phyloP scores from a whole-genome alignment of 2,888 invertebrate genomes.

The Phymatocera aterrima region DNA sequence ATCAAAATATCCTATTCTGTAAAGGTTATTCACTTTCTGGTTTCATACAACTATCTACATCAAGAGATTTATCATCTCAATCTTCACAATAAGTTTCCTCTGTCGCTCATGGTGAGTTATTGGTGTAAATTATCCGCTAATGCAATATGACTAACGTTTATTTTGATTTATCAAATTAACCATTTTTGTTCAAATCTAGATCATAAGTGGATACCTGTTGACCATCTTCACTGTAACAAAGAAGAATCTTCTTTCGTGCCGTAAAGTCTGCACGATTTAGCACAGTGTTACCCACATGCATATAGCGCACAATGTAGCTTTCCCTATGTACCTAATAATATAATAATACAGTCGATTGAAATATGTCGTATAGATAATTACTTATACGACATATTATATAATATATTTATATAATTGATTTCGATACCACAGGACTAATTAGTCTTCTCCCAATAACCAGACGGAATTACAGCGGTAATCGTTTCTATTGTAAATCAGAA shows the following conservation, averaged over 20 bases:
- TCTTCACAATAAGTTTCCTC: neutral
- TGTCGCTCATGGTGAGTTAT: neutral
- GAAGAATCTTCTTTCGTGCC: neutral
- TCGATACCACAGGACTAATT: neutral
- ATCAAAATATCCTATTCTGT: conserved; percentile 26
- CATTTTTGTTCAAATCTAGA: neutral
- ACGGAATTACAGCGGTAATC: neutral
- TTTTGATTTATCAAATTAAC: neutral
- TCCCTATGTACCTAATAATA: neutral
- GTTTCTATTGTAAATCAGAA: neutral
- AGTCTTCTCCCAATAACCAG: neutral
- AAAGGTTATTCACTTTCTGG: neutral
- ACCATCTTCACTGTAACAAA: neutral
- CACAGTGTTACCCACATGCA: neutral
- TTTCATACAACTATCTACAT: neutral
- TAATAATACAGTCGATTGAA: neutral
- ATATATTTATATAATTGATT: too few species aligned
- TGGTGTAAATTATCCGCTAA: conserved; percentile 57
- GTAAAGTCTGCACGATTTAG: neutral
- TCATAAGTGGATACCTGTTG: neutral
- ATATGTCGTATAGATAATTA: neutral
- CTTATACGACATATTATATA: too few species aligned
- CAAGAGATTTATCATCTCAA: conserved; percentile 16
- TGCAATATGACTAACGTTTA: neutral
- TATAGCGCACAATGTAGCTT: neutral